These are phyloP conservation scores for Clarias laeviceps DNA, from an alignment of 2,797 vertebrate genomes.

Conservation along the genomic window DNA sequence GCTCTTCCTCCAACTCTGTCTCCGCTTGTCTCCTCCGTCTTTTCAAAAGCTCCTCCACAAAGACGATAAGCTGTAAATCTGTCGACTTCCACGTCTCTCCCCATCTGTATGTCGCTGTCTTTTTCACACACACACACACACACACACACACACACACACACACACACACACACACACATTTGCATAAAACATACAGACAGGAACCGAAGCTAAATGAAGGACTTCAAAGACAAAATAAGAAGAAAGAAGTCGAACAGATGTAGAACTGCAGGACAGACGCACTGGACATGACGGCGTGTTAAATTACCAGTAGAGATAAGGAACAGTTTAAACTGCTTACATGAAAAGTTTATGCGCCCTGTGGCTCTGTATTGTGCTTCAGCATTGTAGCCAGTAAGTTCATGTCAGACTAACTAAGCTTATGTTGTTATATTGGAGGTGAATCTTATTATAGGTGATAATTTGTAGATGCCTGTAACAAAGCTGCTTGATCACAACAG, in stretches of 20 bases:
- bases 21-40: conserved; percentile 31
- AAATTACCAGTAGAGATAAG: neutral
- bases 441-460: neutral
- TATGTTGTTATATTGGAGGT: neutral
- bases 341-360: neutral
- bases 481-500: too few species aligned
- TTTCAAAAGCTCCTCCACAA: conserved; percentile 56
- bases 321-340: neutral
- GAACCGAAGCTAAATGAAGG: conserved; percentile 4
- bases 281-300: neutral
- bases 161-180: conserved; percentile 20
- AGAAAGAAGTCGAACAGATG: conserved; percentile 8
- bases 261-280: neutral
- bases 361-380: neutral
- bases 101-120: conserved; percentile 43
- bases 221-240: conserved; percentile 7
- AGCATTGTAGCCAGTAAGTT: too few species aligned
- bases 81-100: conserved; percentile 49
- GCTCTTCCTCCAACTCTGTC: conserved; percentile 29
- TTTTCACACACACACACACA: conserved; percentile 10
- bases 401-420: too few species aligned
- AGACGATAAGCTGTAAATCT: conserved; percentile 60
- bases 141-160: conserved; percentile 17
- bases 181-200: conserved; percentile 18
- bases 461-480: neutral